Percentiles rank a stretch among this genome's conserved stretches.
phyloP scores from a whole-genome alignment of 2,113 vertebrate genomes.

The Brachypteracias leptosomus region DNA sequence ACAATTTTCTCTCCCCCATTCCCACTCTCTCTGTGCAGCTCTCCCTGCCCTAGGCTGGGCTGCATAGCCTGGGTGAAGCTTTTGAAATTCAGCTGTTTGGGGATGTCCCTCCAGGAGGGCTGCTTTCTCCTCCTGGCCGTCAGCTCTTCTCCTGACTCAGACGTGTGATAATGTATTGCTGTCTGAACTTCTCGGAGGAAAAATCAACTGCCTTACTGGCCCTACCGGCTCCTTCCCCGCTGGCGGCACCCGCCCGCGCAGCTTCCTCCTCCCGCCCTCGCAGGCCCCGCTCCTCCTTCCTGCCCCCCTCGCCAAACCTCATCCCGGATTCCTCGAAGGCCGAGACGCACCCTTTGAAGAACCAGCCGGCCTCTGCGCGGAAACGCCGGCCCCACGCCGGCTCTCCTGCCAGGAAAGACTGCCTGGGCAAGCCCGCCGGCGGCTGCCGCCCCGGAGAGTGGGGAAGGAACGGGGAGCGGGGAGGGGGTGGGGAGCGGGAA shows the following conservation, averaged over 20 bases:
- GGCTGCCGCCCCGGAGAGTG: too few species aligned
- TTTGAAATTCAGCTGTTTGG: background rate
- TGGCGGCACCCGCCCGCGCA: rapidly evolving
- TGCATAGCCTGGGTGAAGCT: background rate
- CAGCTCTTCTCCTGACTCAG: background rate
- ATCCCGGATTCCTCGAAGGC: background rate
- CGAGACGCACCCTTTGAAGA: background rate
- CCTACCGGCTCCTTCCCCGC: background rate
- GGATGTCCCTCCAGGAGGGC: background rate
- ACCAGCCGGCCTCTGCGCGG: background rate
- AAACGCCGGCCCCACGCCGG: background rate
- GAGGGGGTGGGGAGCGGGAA: too few species aligned
- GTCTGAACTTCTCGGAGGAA: background rate
- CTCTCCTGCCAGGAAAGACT: background rate
- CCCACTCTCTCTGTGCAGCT: rapidly evolving
- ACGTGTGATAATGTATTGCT: background rate
- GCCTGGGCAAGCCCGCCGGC: too few species aligned
- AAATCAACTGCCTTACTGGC: rapidly evolving
- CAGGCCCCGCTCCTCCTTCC: background rate
- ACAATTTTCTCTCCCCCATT: background rate
- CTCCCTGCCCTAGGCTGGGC: too few species aligned
- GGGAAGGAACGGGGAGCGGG: too few species aligned
- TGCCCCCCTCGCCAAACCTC: rapidly evolving
- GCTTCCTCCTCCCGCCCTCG: background rate
- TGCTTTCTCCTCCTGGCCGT: background rate